Evolutionary conservation across 23 tunicate genomes (phyloP).

Genomic region (Styela plicata): DNA sequence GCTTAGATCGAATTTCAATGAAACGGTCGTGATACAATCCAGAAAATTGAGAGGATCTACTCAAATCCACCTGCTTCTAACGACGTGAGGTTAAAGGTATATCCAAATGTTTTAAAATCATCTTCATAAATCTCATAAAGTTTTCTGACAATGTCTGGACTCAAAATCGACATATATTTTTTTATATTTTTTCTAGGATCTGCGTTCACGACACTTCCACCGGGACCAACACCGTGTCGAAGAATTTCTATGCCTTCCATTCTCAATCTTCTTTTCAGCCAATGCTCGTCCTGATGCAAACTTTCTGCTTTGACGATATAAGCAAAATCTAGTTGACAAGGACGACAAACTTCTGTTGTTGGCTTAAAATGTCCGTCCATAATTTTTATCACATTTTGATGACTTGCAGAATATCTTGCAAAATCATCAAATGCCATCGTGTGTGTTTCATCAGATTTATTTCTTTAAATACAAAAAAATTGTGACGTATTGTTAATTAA

Average conservation of each 20-base stretch:
- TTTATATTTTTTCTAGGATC: constrained; percentile 5
- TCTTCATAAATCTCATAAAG: constrained; percentile 4
- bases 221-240: constrained; percentile 3
- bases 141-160: background rate
- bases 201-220: constrained; percentile 23
- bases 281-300: constrained; percentile 5
- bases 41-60: background rate
- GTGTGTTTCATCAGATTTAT: background rate
- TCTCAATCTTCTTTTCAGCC: constrained; percentile 4
- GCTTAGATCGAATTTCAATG: too few species aligned
- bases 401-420: background rate
- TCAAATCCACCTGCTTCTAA: constrained; percentile 19
- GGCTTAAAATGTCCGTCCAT: constrained; percentile 21
- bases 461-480: constrained; percentile 6
- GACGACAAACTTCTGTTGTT: background rate
- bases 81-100: background rate
- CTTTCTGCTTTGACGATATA: constrained; percentile 30
- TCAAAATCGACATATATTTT: constrained; percentile 8
- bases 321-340: constrained; percentile 1
- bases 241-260: background rate
- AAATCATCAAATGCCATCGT: constrained; percentile 25
- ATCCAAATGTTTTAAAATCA: background rate
- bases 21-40: too few species aligned
- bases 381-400: background rate
- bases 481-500: background rate